Evolutionary conservation across 2,888 invertebrate species (phyloP), one percentile per base, ranked within the genome.

Genomic region (Lingula anatina): DNA sequence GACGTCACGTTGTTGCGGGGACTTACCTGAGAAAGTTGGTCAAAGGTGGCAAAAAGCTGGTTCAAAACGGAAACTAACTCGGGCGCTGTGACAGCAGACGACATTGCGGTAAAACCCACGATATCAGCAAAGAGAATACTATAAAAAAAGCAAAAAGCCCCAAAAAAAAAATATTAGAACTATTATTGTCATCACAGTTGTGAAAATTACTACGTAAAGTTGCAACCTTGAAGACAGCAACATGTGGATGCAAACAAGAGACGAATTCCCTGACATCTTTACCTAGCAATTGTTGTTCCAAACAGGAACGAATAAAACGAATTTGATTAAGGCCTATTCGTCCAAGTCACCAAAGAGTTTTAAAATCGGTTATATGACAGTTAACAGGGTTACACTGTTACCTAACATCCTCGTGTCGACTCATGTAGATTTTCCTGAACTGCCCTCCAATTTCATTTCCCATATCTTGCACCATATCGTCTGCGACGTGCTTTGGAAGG

Each of bases 371-470:
- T n/a, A n/a, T n/a, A n/a, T n/a, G n/a, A n/a, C n/a, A n/a, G n/a
- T n/a, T n/a, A n/a, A n/a, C n/a, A 31, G 15, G 15, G 15, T 15
- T 15, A 31, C 9, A 15, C 9, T 15, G 20, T 44, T 48, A 68
- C 68, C 68, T 68, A 53, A 95, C 94, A 77, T 95, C 93, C 78
- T 95, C 94, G 76, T 94, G 93, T 21, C 94, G 83, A 62, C 90
- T 92, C 93, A 95, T 94, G 78, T 94, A 95, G 71, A 95, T 94
- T 80, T 94, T 94, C 80, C 94, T 92, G 78, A 95, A 95, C 75
- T 94, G 94, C 2, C 91, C 92, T 70, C 91, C 90, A 52, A 89
- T 86, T 5, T 36, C 47, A 1, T 80, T 79, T 26, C 92, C 93
- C 57, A 93, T 80, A 75, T 95, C 94, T 76, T 91, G 86, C 20